A percentile compares a stretch with the other conserved stretches of the same genome.
Evolutionary conservation across 35 echinoderm and acorn worm species (phyloP).

Genomic region (Lytechinus pictus): DNA sequence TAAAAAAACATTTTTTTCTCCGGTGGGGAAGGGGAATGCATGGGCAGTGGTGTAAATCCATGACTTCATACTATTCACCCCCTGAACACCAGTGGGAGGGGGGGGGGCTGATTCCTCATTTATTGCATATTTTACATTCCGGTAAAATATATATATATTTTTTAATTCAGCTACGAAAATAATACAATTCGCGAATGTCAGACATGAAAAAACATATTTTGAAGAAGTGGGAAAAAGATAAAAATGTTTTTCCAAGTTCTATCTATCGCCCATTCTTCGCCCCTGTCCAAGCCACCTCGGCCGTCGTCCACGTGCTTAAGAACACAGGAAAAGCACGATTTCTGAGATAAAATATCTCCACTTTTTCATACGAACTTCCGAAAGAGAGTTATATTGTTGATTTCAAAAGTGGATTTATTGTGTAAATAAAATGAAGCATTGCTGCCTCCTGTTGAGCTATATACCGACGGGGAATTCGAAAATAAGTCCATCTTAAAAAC

Average conservation of each 20-base stretch:
- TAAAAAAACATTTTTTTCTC: not conserved
- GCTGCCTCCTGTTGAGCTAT: not conserved
- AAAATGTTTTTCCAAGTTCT: not conserved
- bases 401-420: not conserved
- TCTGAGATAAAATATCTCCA: not conserved
- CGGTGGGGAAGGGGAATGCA: too few species aligned
- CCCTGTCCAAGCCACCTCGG: not conserved
- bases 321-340: conserved; percentile 15
- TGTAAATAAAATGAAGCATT: not conserved
- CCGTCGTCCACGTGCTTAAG: not conserved
- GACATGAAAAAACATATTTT: not conserved
- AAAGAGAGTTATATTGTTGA: not conserved
- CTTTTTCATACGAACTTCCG: conserved; percentile 7
- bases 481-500: too few species aligned
- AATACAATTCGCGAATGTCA: not conserved
- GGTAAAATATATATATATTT: too few species aligned
- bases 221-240: not conserved
- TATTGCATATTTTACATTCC: too few species aligned
- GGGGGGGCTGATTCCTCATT: too few species aligned
- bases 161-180: too few species aligned
- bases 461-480: too few species aligned
- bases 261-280: not conserved
- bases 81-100: too few species aligned
- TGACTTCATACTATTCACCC: too few species aligned
- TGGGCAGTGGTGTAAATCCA: too few species aligned